Conservation (phyloP, 2,888 invertebrate species). For the Orgyia antiqua region DNA sequence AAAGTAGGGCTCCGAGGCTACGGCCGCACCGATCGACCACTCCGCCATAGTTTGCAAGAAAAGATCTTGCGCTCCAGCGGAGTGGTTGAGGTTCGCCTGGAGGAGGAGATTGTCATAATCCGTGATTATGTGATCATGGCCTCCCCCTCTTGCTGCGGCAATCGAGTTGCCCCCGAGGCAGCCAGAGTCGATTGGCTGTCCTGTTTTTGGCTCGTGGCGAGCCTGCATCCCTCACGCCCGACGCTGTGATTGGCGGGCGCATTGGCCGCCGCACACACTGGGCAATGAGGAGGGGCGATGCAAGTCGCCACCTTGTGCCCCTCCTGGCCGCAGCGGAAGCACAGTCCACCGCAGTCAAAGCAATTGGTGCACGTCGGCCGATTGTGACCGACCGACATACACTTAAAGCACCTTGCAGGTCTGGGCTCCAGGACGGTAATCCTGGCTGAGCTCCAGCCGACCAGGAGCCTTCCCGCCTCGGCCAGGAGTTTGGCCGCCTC, state of each 20-base stretch:
- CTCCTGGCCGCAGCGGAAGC: slow-evolving; percentile 1
- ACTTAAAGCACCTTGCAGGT: slow-evolving; percentile 1
- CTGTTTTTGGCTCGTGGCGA: not conserved
- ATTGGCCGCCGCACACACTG: not conserved
- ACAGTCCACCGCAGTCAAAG: not conserved
- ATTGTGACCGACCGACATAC: not conserved
- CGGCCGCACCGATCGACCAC: not conserved
- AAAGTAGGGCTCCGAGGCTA: not conserved
- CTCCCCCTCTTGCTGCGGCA: not conserved
- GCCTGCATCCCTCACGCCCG: not conserved
- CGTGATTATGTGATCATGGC: not conserved
- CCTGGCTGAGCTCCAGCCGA: not conserved
- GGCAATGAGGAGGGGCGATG: not conserved
- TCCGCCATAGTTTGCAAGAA: slow-evolving; percentile 1
- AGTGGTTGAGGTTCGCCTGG: slow-evolving; percentile 9
- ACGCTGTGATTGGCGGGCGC: not conserved
- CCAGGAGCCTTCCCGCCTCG: too few relatives aligned
- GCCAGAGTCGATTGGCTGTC: not conserved
- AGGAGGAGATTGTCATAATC: too few relatives aligned
- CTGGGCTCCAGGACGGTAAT: not conserved
- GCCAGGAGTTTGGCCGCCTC: not conserved
- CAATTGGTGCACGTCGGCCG: not conserved
- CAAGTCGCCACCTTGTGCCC: not conserved
- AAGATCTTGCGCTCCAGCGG: not conserved
- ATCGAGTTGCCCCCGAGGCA: not conserved